Conservation (phyloP, 2,113 vertebrate genomes). For the Dipodomys stephensi region DNA sequence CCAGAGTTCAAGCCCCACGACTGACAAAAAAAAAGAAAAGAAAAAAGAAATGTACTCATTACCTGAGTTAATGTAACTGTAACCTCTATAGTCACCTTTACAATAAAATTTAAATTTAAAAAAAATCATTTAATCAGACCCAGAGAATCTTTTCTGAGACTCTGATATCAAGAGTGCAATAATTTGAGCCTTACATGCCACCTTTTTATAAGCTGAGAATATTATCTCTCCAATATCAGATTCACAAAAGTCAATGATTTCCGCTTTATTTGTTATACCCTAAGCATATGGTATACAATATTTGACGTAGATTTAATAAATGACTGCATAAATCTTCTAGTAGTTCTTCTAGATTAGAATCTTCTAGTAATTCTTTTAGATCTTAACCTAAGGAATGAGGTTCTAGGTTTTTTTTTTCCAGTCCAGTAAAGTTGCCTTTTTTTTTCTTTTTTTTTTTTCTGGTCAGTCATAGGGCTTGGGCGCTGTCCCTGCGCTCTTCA, state of each 20-base stretch:
- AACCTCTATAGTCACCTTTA: too few relatives aligned
- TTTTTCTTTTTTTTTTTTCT: too few relatives aligned
- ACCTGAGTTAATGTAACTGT: too few relatives aligned
- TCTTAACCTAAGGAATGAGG: constrained; percentile 9
- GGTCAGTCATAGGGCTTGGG: too few relatives aligned
- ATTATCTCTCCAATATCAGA: not conserved
- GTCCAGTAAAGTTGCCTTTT: not conserved
- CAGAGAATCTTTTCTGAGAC: not conserved
- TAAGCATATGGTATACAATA: not conserved
- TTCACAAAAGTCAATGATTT: not conserved
- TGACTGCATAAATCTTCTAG: not conserved
- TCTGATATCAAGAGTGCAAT: not conserved
- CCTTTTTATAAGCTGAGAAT: not conserved
- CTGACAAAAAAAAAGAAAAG: too few relatives aligned
- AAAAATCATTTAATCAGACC: not conserved
- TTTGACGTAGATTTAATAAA: constrained; percentile 37
- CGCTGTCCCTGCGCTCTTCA: too few relatives aligned
- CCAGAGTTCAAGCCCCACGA: too few relatives aligned
- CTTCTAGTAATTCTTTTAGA: not conserved
- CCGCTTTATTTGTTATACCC: not conserved
- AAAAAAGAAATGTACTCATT: too few relatives aligned
- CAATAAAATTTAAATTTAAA: too few relatives aligned
- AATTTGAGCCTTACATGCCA: not conserved
- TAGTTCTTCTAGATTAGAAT: constrained; percentile 26
- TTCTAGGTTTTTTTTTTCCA: not conserved